Conservation (phyloP, 2,797 vertebrate species). For the Melanotaenia parkinsoni region DNA sequence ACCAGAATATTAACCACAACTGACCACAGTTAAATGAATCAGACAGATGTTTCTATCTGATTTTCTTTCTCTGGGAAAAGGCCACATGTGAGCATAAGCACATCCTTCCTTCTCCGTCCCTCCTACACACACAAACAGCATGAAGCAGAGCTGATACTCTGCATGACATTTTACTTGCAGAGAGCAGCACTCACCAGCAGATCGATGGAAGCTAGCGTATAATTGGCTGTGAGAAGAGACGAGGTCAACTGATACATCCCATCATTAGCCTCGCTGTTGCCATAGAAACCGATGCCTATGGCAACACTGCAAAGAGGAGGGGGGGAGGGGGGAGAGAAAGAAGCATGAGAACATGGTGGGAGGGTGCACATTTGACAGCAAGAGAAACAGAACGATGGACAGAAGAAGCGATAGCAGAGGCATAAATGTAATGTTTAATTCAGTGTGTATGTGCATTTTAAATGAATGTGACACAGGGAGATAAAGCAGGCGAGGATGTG, state of each 20-base stretch:
- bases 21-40: constrained; percentile 65
- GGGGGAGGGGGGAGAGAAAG: neutral
- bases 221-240: constrained; percentile 93
- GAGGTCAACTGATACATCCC: constrained; percentile 95
- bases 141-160: constrained; percentile 33
- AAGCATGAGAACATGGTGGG: constrained; percentile 59
- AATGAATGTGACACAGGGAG: constrained; percentile 71
- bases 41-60: constrained; percentile 52
- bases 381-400: constrained; percentile 8
- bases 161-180: constrained; percentile 65
- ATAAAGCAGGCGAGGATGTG: constrained; percentile 59
- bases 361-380: constrained; percentile 28
- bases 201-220: constrained; percentile 91
- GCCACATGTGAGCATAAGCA: constrained; percentile 39
- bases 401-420: constrained; percentile 50
- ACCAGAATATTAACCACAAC: constrained; percentile 62
- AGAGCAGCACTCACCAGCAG: constrained; percentile 87
- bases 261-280: constrained; percentile 95
- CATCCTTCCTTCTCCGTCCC: constrained; percentile 12
- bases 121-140: constrained; percentile 1
- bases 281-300: constrained; percentile 97
- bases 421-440: constrained; percentile 77
- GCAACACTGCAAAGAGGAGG: constrained; percentile 84
- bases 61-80: constrained; percentile 37
- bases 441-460: constrained; percentile 76